Evolutionary conservation across 2,113 vertebrate species (phyloP).

Genomic region (Corydoras maculifer): DNA sequence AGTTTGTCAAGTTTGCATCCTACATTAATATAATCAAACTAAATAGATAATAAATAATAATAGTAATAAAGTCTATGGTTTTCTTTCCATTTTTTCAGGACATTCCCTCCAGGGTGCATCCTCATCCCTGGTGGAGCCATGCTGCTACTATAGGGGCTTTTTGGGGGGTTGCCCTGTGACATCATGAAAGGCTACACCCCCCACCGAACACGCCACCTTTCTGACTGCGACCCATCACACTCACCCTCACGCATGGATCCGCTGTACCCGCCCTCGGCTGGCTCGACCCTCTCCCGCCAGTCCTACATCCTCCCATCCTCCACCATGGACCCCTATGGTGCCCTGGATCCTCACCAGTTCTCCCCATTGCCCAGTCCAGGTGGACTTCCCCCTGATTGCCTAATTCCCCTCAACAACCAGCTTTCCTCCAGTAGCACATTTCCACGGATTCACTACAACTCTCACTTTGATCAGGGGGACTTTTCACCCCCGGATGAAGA

Average conservation of each 20-base stretch:
- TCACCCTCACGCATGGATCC: conserved; percentile 62
- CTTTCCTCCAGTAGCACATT: conserved; percentile 95
- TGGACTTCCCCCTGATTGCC: conserved; percentile 76
- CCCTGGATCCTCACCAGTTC: conserved; percentile 76
- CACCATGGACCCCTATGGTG: conserved; percentile 78
- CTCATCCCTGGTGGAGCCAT: conserved; percentile 53
- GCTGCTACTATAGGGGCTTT: conserved; percentile 58
- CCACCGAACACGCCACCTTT: conserved; percentile 84
- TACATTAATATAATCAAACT: too few species aligned
- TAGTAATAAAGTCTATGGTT: too few species aligned
- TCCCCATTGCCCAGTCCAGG: conserved; percentile 60
- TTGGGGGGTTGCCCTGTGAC: conserved; percentile 49
- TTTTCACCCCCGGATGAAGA: conserved; percentile 73
- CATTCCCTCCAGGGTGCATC: conserved; percentile 37
- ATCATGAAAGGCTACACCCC: conserved; percentile 95
- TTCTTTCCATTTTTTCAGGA: conserved; percentile 45
- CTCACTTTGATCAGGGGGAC: conserved; percentile 88
- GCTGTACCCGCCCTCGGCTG: conserved; percentile 70
- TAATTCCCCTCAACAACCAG: conserved; percentile 90
- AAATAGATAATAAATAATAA: too few species aligned
- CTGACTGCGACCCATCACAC: conserved; percentile 78
- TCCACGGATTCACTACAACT: conserved; percentile 94
- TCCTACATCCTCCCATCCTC: conserved; percentile 82
- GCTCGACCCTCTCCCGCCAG: conserved; percentile 71
- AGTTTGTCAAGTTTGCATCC: too few species aligned